phyloP scores from a whole-genome alignment of 1,140 invertebrate genomes.

The Orussus abietinus region DNA sequence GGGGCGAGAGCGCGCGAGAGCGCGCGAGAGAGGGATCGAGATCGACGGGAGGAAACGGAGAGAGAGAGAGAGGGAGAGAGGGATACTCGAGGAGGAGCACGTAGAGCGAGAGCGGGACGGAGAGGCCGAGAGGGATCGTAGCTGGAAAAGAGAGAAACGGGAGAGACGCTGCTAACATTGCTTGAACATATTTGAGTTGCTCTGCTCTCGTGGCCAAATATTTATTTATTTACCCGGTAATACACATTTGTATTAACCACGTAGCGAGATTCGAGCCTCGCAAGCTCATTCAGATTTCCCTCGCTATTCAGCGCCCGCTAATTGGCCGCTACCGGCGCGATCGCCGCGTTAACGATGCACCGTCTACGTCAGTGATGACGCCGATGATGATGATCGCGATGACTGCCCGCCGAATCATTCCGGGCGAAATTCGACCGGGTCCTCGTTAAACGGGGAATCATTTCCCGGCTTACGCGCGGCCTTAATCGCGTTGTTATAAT shows the following conservation, averaged over 20 bases:
- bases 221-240: conserved; percentile 49
- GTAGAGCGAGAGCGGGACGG: conserved; percentile 14
- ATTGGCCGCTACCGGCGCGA: no score
- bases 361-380: no score
- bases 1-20: conserved; percentile 6
- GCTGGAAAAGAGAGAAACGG: conserved; percentile 26
- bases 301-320: no score
- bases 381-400: no score
- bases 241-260: conserved; percentile 41
- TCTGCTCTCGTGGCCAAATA: conserved; percentile 44
- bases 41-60: conserved; percentile 8
- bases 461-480: no score
- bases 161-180: conserved; percentile 40
- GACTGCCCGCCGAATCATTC: no score
- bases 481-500: no score
- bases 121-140: conserved; percentile 6
- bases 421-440: no score
- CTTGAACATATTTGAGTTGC: conserved; percentile 46
- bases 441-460: no score
- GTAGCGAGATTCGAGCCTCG: conserved; percentile 18
- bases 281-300: conserved; percentile 28
- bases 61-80: conserved; percentile 12
- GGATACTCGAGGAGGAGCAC: conserved; percentile 7
- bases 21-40: conserved; percentile 1
- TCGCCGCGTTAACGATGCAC: no score